Base-by-base conservation (phyloP, 2,113 vertebrate genomes). In the Lanius collurio region DNA sequence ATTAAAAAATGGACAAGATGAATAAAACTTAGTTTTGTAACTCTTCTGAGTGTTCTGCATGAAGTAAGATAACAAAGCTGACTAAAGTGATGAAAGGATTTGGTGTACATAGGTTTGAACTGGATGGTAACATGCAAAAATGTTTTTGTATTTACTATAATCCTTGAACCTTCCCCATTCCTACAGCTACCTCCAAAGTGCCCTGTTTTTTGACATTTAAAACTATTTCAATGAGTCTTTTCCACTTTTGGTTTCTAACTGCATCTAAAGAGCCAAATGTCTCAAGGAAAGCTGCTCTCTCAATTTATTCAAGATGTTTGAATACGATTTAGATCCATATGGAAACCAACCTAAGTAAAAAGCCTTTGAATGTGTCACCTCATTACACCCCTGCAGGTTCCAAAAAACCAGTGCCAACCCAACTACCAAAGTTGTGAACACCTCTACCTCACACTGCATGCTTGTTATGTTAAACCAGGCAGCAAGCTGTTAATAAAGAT, bases 281-380 rank as follows among this genome's bases (percentile, higher is more conserved):
- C 65, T 80, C 24, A 17, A 67, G 35, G 35, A 88, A 83, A 55
- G 20, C 55, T 73, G 26, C 30, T 83, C 30, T 49, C 35, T 35
- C 59, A 74, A 42, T 92, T 81, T 63, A 69, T 86, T 94, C 67
- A 92, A 88, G 75, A 94, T 93, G 85, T 94, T 92, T 83, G 68
- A 93, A 50, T 62, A 47, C 0, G 1, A 80, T 83, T 65, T 86
- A 82, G 93, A 85, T 59, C 49, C 30, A 50, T 69, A 69, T 53
- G 23, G 94, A 95, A 95, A 90, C n/a, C 39, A 86, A 26, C 2
- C 24, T 59, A 57, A 59, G 35, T 42, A 77, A 37, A 95, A 93
- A 93, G 35, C 56, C 52, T 69, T 77, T 76, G 75, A 68, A 93
- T 64, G 70, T 85, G 69, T 95, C 85, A 91, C 75, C 75, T 94